phyloP scores from a whole-genome alignment of 2,888 invertebrate genomes.

The Ophraella communa region DNA sequence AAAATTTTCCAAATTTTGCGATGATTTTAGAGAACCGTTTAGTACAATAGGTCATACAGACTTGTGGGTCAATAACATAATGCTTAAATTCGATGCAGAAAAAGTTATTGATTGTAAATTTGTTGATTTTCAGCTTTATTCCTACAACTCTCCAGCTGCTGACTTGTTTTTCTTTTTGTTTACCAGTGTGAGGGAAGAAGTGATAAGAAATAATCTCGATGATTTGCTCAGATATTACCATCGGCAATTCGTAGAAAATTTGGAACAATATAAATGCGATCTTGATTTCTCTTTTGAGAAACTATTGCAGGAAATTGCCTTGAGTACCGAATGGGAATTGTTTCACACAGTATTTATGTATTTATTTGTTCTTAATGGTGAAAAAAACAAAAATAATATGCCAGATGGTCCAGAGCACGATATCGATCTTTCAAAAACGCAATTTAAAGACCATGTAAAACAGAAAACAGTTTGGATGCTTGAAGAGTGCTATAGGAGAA shows the following conservation, averaged over 20 bases:
- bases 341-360: conserved; percentile 17
- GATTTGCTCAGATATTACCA: conserved; percentile 16
- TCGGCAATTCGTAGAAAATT: conserved; percentile 7
- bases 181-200: conserved; percentile 36
- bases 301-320: conserved; percentile 21
- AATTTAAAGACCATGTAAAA: not conserved
- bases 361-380: too few species aligned
- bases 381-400: too few species aligned
- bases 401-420: not conserved
- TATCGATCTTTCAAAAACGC: not conserved
- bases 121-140: conserved; percentile 45
- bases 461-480: conserved; percentile 7
- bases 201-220: conserved; percentile 12
- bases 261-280: conserved; percentile 8
- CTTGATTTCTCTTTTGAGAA: conserved; percentile 12
- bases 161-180: conserved; percentile 48
- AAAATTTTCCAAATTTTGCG: not conserved
- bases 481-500: conserved; percentile 12
- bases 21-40: conserved; percentile 56
- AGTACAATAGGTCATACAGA: conserved; percentile 64
- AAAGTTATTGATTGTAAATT: conserved; percentile 37
- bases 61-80: conserved; percentile 67
- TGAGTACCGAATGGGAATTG: conserved; percentile 4
- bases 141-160: conserved; percentile 36
- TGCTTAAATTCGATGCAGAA: conserved; percentile 58